Conservation (phyloP, 2,113 vertebrate genomes). For the Anolis carolinensis region DNA sequence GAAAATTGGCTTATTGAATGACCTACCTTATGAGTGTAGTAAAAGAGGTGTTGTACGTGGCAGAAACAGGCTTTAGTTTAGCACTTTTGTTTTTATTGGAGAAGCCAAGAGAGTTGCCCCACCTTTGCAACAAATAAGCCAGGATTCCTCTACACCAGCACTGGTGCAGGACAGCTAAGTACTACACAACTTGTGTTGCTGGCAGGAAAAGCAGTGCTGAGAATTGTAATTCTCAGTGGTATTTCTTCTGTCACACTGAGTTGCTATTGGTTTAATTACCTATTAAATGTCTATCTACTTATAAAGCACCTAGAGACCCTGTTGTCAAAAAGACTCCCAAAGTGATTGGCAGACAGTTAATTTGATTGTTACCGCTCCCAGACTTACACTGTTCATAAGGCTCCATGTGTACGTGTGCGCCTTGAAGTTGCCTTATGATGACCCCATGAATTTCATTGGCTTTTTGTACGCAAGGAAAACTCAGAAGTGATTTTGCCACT, state of each 20-base stretch:
- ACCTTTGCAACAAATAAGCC: neutral
- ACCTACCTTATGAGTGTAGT: slow-evolving; percentile 10
- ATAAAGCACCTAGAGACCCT: no score
- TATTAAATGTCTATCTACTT: no score
- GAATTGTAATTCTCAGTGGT: neutral
- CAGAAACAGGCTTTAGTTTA: slow-evolving; percentile 18
- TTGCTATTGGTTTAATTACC: neutral
- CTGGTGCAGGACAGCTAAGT: neutral
- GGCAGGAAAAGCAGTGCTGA: neutral
- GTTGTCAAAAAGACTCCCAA: no score
- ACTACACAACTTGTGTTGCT: neutral
- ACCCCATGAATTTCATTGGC: no score
- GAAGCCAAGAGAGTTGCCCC: neutral
- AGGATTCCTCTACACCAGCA: neutral
- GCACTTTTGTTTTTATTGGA: slow-evolving; percentile 4
- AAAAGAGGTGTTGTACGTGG: slow-evolving; percentile 17
- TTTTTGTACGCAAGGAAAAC: no score
- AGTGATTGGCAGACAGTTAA: no score
- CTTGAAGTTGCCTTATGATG: no score
- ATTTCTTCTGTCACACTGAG: neutral
- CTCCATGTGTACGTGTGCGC: no score
- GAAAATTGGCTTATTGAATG: slow-evolving; percentile 14
- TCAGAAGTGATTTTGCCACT: no score
- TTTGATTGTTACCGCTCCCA: no score
- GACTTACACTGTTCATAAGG: no score